Evolutionary conservation across 2,113 vertebrate genomes (phyloP), one percentile per base, ranked within the genome.

Genomic region (Halichoerus grypus): DNA sequence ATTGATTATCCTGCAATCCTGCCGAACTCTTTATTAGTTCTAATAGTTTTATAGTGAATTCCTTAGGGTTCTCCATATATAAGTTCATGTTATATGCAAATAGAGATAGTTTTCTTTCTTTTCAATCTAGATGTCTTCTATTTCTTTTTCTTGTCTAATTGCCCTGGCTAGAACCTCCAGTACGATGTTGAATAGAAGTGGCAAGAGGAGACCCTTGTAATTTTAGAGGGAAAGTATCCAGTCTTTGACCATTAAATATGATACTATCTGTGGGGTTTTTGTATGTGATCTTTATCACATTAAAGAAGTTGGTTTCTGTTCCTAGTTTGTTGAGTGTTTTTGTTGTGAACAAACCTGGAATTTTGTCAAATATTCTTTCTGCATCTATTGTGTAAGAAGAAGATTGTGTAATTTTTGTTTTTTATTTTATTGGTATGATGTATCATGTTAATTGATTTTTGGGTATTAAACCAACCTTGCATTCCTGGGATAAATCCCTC

Each of bases 271-370:
- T 67, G 87, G 28, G 14, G 5, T 67, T 90, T 74, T 46, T 67
- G 12, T 84, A 22, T 55, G 31, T 31, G 31, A 31, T 13, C 59
- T 84, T 95, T 77, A 65, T 91, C 46, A 53, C 22, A 7, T 51
- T 65, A 26, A 86, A 82, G 65, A 92, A 72, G 42, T 92, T 97
- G 22, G 46, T 24, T 71, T 94, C 12, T 80, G 0, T 57, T 94
- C 18, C 53, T 42, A 61, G 26, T 91, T 95, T 97, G 9, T 61
- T 88, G 42, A 92, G 12, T 92, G 15, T 59, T 84, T 89, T 82
- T 42, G 36, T 93, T 18, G 55, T 83, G 46, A 80, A 94, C 39
- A 53, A 24, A 33, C 6, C 53, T 92, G 16, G 21, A 63, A 92
- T 91, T 91, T 91, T 91, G 57, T 79, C 19, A n/a, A 12, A n/a